Percentiles rank a stretch among this genome's conserved stretches.
Evolutionary conservation across 2,113 vertebrate genomes (phyloP).

Genomic region (Lasiurus borealis): DNA sequence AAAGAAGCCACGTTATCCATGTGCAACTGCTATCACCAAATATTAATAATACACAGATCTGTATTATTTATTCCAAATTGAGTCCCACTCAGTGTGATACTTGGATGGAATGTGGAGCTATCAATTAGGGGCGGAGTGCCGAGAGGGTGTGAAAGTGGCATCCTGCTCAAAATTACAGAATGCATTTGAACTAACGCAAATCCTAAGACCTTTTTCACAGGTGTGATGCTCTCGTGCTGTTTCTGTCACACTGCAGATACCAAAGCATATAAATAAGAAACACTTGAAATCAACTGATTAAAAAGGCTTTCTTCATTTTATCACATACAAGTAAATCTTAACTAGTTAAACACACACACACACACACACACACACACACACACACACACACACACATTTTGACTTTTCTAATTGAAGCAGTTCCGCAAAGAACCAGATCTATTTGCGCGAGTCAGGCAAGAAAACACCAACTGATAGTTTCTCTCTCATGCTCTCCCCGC

Average conservation of each 20-base stretch:
- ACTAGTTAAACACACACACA: not conserved
- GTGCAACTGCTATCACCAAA: conserved; percentile 63
- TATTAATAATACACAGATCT: conserved; percentile 73
- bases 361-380: not conserved
- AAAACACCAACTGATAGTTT: conserved; percentile 64
- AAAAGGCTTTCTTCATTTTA: conserved; percentile 17
- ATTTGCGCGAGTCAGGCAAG: conserved; percentile 30
- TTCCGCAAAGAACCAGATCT: conserved; percentile 71
- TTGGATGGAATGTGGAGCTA: conserved; percentile 72
- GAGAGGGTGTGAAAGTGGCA: conserved; percentile 77
- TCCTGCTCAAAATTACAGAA: conserved; percentile 69
- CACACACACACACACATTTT: not conserved
- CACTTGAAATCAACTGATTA: not conserved
- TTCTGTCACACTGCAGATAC: conserved; percentile 52
- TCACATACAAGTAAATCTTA: conserved; percentile 38
- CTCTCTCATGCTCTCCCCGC: conserved; percentile 71
- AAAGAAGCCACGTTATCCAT: not conserved
- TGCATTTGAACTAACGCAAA: conserved; percentile 75
- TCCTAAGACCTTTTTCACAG: conserved; percentile 64
- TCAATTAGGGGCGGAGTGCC: conserved; percentile 49
- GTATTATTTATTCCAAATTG: conserved; percentile 73
- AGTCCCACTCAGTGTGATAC: conserved; percentile 73
- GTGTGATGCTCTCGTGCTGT: conserved; percentile 32
- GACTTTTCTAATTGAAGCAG: conserved; percentile 60
- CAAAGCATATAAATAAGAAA: not conserved